A percentile compares a stretch with the other conserved stretches of the same genome.
These are phyloP conservation scores for Salvelinus alpinus DNA, from an alignment of 2,113 vertebrate species.

Conservation along the genomic window DNA sequence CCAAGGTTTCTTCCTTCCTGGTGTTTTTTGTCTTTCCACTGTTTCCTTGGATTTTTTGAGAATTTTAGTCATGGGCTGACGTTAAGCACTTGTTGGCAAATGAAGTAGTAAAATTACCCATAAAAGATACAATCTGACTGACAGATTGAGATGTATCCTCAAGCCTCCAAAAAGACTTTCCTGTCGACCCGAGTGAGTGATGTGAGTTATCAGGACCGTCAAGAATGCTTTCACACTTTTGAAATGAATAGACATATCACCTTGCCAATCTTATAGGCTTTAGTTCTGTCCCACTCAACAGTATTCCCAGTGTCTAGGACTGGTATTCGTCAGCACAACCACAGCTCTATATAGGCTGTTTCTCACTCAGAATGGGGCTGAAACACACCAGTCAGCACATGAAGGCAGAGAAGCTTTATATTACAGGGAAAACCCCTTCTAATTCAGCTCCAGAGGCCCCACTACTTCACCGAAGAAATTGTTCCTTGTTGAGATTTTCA, in stretches of 20 bases:
- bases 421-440: slow-evolving; percentile 15
- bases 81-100: background rate
- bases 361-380: background rate
- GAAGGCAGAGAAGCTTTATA: slow-evolving; percentile 10
- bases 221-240: slow-evolving; percentile 9
- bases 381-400: slow-evolving; percentile 48
- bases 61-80: background rate
- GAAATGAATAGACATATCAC: slow-evolving; percentile 13
- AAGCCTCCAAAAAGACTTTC: background rate
- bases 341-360: background rate
- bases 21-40: too few relatives aligned
- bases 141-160: background rate
- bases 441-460: slow-evolving; percentile 12
- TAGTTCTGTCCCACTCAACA: background rate
- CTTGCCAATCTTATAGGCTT: background rate
- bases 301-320: background rate
- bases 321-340: background rate
- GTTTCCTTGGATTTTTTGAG: background rate
- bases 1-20: background rate
- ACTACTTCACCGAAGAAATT: background rate
- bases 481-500: too few relatives aligned
- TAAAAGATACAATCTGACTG: background rate
- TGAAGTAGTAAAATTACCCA: background rate
- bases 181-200: too few relatives aligned
- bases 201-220: background rate